A percentile compares a stretch with the other conserved stretches of the same genome.
These are phyloP conservation scores for Acrobasis consociella DNA, from an alignment of 2,888 invertebrate species.

Conservation along the genomic window DNA sequence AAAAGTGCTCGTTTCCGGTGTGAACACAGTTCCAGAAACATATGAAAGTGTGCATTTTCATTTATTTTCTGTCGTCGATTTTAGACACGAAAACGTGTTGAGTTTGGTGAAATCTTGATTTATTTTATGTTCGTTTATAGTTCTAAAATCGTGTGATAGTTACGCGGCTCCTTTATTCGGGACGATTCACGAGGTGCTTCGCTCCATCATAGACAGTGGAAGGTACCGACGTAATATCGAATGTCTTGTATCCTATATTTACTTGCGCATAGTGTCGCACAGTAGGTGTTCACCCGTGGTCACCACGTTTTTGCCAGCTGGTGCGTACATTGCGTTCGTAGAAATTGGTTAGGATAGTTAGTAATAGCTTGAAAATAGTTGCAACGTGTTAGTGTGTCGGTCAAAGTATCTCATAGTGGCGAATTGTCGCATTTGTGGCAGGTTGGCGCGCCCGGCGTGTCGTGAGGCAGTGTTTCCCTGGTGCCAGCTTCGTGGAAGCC, in stretches of 20 bases:
- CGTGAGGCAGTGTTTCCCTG: slow-evolving; percentile 64
- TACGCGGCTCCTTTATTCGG: slow-evolving; percentile 49
- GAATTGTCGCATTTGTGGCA: slow-evolving; percentile 59
- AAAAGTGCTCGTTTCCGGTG: slow-evolving; percentile 76
- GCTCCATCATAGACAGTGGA: slow-evolving; percentile 74
- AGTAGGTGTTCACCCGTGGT: slow-evolving; percentile 56
- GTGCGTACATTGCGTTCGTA: slow-evolving; percentile 69
- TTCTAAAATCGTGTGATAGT: slow-evolving; percentile 53
- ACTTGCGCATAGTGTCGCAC: slow-evolving; percentile 42
- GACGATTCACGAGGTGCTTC: slow-evolving; percentile 64
- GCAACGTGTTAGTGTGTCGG: slow-evolving; percentile 40
- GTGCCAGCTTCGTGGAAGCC: slow-evolving; percentile 63
- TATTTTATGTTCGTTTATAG: slow-evolving; percentile 66
- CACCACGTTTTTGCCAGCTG: slow-evolving; percentile 82
- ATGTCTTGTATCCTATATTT: slow-evolving; percentile 72
- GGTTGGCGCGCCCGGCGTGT: slow-evolving; percentile 74
- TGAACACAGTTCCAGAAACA: slow-evolving; percentile 78
- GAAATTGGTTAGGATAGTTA: slow-evolving; percentile 62
- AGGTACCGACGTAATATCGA: slow-evolving; percentile 73
- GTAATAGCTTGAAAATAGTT: slow-evolving; percentile 34
- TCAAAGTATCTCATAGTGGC: slow-evolving; percentile 39
- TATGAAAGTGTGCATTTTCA: slow-evolving; percentile 79
- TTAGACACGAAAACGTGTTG: slow-evolving; percentile 69
- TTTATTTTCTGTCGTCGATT: slow-evolving; percentile 81
- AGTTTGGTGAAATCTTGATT: slow-evolving; percentile 64